Percentiles rank a stretch among this genome's conserved stretches.
phyloP scores from a whole-genome alignment of 1,140 invertebrate genomes.

The Ostrea edulis region DNA sequence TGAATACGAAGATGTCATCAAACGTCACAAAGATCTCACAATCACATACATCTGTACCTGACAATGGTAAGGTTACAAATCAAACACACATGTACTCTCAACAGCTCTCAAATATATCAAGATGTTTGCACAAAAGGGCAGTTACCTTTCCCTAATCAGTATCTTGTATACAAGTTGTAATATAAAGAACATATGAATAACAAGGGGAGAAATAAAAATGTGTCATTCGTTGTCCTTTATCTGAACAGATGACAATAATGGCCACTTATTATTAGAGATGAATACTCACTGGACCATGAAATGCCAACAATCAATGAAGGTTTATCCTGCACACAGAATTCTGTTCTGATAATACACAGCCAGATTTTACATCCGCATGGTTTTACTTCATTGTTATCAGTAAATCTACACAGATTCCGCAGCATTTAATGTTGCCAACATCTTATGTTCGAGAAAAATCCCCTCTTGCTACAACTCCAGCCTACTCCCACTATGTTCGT shows the following conservation, averaged over 20 bases:
- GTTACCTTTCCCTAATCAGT: background rate
- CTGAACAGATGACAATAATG: background rate
- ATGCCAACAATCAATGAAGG: constrained; percentile 21
- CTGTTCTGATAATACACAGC: constrained; percentile 33
- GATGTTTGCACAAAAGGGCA: constrained; percentile 1
- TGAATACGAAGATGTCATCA: background rate
- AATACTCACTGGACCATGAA: constrained; percentile 3
- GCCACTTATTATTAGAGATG: constrained; percentile 24
- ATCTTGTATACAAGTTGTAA: no score
- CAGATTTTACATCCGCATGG: constrained; percentile 36
- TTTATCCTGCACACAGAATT: constrained; percentile 27
- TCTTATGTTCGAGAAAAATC: constrained; percentile 30
- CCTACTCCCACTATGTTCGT: background rate
- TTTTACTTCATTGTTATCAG: constrained; percentile 39
- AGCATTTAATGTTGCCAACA: constrained; percentile 38
- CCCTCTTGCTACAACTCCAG: background rate
- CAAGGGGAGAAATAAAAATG: background rate
- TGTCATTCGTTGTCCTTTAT: background rate
- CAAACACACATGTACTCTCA: background rate
- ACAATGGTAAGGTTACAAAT: background rate
- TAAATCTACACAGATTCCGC: constrained; percentile 35
- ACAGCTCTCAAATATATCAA: background rate
- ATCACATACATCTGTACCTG: background rate
- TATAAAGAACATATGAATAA: background rate
- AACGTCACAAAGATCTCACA: background rate